Evolutionary conservation across 2,797 vertebrate genomes (phyloP), one percentile per base, ranked within the genome.

Genomic region (Pangasius larnaudii): DNA sequence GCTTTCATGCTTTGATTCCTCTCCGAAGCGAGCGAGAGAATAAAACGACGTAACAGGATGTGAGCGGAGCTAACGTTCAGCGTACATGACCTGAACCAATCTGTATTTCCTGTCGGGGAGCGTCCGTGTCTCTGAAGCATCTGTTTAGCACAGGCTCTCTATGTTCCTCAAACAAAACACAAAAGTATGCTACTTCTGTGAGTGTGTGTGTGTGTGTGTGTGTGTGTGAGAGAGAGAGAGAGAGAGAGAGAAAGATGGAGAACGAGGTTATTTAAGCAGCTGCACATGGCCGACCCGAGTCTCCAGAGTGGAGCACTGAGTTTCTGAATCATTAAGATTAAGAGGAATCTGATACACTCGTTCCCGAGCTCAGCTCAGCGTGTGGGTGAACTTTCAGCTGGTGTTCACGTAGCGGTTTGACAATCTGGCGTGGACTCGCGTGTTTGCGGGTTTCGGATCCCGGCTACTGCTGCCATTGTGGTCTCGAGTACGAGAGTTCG

Each of bases 291-390:
- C 16, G 42, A 53, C 36, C 46, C 53, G 33, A 33, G 61, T 85
- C 82, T 79, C 74, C 49, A 30, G 83, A 77, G 87, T 30, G 7
- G 18, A 88, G 65, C 82, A 11, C 72, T 39, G 88, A 46, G 36
- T 83, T 86, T 89, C 69, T 74, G 85, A 81, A 74, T 86, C 84
- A 80, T 71, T 85, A 61, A 79, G 74, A 69, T 71, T 85, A 80
- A 59, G 83, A 69, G 74, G 51, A 88, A 88, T 42, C 72, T 16
- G 82, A 88, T 85, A 58, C 63, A 3, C 83, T 36, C 5, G 27
- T 75, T 79, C 74, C 74, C 33, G 59, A 53, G 59, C 59, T 30
- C 6, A 13, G 56, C 42, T 87, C 56, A 83, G 67, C 53, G 13
- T 63, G 56, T 14, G 77, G 84, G 75, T 72, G 51, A 72, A 39